Evolutionary conservation across 2,797 vertebrate species (phyloP), one percentile per base, ranked within the genome.

Genomic region (Catostomus latipinnis): DNA sequence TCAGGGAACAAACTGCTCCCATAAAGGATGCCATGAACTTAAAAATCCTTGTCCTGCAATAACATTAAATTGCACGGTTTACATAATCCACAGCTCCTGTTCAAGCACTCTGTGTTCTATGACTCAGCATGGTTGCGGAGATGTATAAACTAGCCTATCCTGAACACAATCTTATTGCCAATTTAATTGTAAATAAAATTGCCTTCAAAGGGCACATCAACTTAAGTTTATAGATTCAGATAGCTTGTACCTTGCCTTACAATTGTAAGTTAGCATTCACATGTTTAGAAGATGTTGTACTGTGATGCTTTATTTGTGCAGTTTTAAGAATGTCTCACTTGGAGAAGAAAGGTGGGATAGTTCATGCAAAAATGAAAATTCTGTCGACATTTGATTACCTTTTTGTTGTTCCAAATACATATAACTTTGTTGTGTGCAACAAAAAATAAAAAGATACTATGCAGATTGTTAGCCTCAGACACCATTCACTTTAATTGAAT

Each of bases 11-110:
- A 86, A 84, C 83, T 88, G 84, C 84, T 84, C 88, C 85, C 87
- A 83, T 90, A 89, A 91, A 92, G 90, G 66, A 80, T 89, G 84
- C 86, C 86, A 87, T 93, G 89, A 90, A 90, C 83, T 90, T 92
- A 90, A 91, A 93, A 82, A 88, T 90, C 88, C 87, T 88, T 88
- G 89, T 89, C 84, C 83, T 88, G 84, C 88, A 80, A 86, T 85
- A 85, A 85, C 69, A 80, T 89, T 89, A 89, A 92, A 92, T 90
- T 83, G 81, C 58, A 76, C 56, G 16, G 79, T 86, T 93, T 90
- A 91, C 79, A 81, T 82, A 82, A 88, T 87, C 82, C 79, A 82
- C 81, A 81, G 50, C 80, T 85, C 34, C 22, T 75, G 58, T 48
- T 74, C 72, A 65, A 78, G 73, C 83, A 81, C 46, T 53, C 70